Base-by-base conservation (phyloP, 2,113 vertebrate genomes). In the Tetraodon nigroviridis region DNA sequence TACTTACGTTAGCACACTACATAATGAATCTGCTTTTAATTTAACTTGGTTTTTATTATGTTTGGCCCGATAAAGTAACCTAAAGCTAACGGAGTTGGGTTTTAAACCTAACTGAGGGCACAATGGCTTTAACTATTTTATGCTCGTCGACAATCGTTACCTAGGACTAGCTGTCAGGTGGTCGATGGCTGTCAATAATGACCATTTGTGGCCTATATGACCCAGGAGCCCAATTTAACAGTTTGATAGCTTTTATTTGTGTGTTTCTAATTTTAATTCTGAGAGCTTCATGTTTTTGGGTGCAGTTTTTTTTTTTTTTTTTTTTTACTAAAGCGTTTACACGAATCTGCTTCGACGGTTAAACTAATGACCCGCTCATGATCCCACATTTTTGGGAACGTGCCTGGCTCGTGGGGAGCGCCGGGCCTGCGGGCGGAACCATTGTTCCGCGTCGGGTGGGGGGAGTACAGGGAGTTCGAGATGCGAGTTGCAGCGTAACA, bases 331-430 rank as follows among this genome's bases (percentile, higher is more conserved):
- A 37, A 37, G 8, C 10, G 6, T 11, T 37, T 37, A 37, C 10
- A 2, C 32, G 32, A 12, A 37, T 37, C 32, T 37, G 1, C 2
- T 37, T 37, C 7, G 32, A 37, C 12, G 32, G 32, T 11, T 37
- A 37, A 27, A 12, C 5, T 58, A 20, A n/a, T 55, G 57, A 58
- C 71, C 74, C 55, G 51, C 19, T 63, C 60, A 22, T 61, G 74
- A 74, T 69, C 51, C 69, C 52, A 69, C 55, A 49, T 37, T 63
- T 57, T 76, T 73, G 75, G 64, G 84, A 89, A 86, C 82, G 71
- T 85, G 83, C 84, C 68, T 88, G 84, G 88, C 83, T 86, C 73
- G 59, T 84, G 82, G 55, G 77, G 83, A 84, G 79, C 71, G 51
- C 45, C 60, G 79, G 80, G 83, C 77, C 76, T 79, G 68, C 68